A percentile compares a stretch with the other conserved stretches of the same genome.
phyloP scores from a whole-genome alignment of 2,888 invertebrate species.

The Drosophila lacicola region DNA sequence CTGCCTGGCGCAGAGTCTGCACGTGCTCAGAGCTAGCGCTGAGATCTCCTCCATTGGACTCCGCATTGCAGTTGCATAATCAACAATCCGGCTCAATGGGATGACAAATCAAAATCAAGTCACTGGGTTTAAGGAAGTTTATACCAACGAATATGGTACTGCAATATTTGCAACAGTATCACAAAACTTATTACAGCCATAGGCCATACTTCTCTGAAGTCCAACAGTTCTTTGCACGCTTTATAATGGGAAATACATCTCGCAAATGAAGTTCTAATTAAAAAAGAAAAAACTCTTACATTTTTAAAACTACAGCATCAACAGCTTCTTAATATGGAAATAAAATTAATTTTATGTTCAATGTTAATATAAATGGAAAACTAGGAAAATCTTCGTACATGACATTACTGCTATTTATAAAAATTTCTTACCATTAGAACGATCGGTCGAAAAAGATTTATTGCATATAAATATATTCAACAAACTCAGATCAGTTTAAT shows the following conservation, averaged over 20 bases:
- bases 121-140: slow-evolving; percentile 51
- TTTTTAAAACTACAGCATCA: too few species aligned
- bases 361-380: too few species aligned
- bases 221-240: slow-evolving; percentile 24
- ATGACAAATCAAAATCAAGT: slow-evolving; percentile 66
- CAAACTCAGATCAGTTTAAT: too few species aligned
- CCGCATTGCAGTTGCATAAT: slow-evolving; percentile 65
- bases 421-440: too few species aligned
- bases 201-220: slow-evolving; percentile 11
- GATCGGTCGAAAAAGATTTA: too few species aligned
- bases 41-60: slow-evolving; percentile 54
- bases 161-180: slow-evolving; percentile 15
- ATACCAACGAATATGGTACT: slow-evolving; percentile 8
- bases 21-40: slow-evolving; percentile 56
- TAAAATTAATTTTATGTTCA: too few species aligned
- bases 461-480: too few species aligned
- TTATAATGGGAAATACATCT: neutral
- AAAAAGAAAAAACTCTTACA: too few species aligned
- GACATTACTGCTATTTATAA: too few species aligned
- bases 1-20: slow-evolving; percentile 69
- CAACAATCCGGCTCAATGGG: slow-evolving; percentile 57
- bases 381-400: too few species aligned
- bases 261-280: too few species aligned
- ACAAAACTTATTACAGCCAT: neutral
- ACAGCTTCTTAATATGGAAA: too few species aligned